Percentiles rank a stretch among this genome's conserved stretches.
These are phyloP conservation scores for Halcyon malimbica DNA, from an alignment of 2,113 vertebrate genomes.

Conservation along the genomic window DNA sequence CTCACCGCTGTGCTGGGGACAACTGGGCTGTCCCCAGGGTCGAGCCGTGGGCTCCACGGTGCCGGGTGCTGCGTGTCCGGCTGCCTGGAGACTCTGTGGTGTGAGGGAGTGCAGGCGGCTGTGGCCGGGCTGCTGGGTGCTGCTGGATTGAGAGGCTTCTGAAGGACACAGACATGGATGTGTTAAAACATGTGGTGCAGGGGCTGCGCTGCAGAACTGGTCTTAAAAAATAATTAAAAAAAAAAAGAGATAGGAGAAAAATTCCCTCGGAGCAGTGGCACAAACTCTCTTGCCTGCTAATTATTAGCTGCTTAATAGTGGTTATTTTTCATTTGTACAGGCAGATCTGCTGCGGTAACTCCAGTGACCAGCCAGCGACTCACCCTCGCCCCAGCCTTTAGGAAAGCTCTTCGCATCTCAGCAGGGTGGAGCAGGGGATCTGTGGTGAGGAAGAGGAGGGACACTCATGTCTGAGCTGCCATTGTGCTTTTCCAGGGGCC, in stretches of 20 bases:
- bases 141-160: not conserved
- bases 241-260: not conserved
- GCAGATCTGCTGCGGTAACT: not conserved
- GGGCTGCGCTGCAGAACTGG: not conserved
- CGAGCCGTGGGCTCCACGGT: rapidly evolving
- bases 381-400: not conserved
- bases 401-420: not conserved
- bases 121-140: not conserved
- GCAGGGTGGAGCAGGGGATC: not conserved
- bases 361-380: not conserved
- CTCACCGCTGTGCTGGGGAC: not conserved
- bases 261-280: not conserved
- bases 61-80: not conserved
- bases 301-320: not conserved
- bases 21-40: not conserved
- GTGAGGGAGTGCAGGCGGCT: not conserved
- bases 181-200: not conserved
- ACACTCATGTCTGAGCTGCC: not conserved
- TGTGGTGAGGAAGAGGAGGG: not conserved
- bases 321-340: not conserved
- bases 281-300: not conserved
- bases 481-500: not conserved
- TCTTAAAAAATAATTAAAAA: not conserved
- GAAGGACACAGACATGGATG: rapidly evolving
- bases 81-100: not conserved